Conservation (phyloP, 2,888 invertebrate species). For the Drosophila prostipennis region DNA sequence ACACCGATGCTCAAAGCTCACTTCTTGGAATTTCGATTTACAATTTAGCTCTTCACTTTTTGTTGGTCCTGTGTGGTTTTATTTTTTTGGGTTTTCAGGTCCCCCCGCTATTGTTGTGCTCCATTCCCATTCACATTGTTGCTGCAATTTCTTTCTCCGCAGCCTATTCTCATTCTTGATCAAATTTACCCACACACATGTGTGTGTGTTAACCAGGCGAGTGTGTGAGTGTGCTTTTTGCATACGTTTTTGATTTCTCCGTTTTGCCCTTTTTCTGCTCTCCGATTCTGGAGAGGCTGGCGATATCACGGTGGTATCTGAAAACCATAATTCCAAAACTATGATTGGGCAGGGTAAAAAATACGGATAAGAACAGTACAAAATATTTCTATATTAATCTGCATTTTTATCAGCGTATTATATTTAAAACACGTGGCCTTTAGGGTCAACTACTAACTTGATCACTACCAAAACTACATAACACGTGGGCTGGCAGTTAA, state of each 20-base stretch:
- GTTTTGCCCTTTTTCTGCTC: constrained; percentile 64
- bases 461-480: too few species aligned
- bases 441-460: too few species aligned
- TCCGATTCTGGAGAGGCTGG: constrained; percentile 36
- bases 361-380: not conserved
- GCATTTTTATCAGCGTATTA: too few species aligned
- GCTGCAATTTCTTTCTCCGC: constrained; percentile 68
- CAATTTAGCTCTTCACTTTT: constrained; percentile 72
- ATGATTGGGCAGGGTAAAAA: not conserved
- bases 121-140: constrained; percentile 73
- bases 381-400: not conserved
- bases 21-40: constrained; percentile 79
- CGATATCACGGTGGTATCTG: constrained; percentile 59
- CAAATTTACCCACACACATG: constrained; percentile 54
- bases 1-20: constrained; percentile 60
- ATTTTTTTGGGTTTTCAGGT: constrained; percentile 32
- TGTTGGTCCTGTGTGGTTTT: constrained; percentile 33
- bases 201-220: constrained; percentile 1
- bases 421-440: too few species aligned
- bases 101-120: constrained; percentile 64
- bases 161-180: constrained; percentile 68
- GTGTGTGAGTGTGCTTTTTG: constrained; percentile 52
- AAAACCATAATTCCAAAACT: constrained; percentile 16
- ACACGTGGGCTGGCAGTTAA: too few species aligned
- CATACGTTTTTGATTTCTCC: constrained; percentile 64